A percentile compares a stretch with the other conserved stretches of the same genome.
These are phyloP conservation scores for Uria aalge DNA, from an alignment of 2,113 vertebrate species.

Conservation along the genomic window DNA sequence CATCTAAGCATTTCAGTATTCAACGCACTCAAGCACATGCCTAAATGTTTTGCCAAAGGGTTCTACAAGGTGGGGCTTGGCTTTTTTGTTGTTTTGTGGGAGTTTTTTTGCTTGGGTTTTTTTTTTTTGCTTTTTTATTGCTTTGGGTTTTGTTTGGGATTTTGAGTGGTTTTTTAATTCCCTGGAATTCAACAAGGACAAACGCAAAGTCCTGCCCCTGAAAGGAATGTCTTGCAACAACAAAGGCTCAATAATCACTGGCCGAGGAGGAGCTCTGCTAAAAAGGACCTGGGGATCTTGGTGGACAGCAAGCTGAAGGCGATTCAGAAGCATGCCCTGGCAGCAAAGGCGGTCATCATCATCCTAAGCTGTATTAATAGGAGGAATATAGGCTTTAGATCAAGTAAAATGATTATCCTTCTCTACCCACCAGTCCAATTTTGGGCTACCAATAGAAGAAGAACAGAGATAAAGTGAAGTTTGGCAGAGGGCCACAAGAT, in stretches of 20 bases:
- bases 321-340: neutral
- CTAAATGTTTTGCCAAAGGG: neutral
- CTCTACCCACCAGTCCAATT: neutral
- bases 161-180: neutral
- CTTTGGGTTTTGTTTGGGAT: neutral
- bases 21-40: neutral
- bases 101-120: neutral
- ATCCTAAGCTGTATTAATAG: neutral
- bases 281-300: neutral
- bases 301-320: neutral
- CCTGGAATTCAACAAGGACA: neutral
- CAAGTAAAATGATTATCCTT: neutral
- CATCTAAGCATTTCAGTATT: neutral
- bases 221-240: neutral
- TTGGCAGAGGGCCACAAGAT: neutral
- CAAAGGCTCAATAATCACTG: neutral
- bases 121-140: neutral
- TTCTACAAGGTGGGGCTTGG: neutral
- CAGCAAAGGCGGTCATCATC: neutral
- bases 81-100: neutral
- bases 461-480: neutral
- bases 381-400: neutral
- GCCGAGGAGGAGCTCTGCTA: neutral
- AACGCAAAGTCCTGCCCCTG: neutral
- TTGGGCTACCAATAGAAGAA: neutral